Conservation (phyloP, 2,888 invertebrate genomes). For the Ptilodon capucinus region DNA sequence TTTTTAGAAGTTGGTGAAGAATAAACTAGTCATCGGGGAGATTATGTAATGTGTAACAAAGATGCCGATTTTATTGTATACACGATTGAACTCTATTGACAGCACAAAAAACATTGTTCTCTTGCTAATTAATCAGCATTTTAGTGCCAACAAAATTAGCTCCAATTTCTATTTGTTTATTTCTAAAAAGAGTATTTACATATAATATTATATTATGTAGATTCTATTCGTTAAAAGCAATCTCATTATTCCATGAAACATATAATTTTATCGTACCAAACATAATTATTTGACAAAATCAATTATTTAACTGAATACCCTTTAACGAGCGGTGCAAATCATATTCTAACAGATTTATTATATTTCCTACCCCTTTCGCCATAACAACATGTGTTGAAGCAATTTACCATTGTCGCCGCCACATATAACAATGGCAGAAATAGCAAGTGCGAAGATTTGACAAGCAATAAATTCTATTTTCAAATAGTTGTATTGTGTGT, state of each 20-base stretch:
- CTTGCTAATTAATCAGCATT: too few species aligned
- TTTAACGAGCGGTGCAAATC: constrained; percentile 43
- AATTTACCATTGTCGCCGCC: constrained; percentile 63
- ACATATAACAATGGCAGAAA: constrained; percentile 53
- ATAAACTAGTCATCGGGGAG: too few species aligned
- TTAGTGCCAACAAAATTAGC: too few species aligned
- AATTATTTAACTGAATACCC: constrained; percentile 41
- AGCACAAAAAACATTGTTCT: too few species aligned
- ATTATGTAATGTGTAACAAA: too few species aligned
- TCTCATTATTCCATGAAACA: too few species aligned
- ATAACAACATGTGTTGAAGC: constrained; percentile 70
- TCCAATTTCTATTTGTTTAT: too few species aligned
- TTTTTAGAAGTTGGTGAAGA: neutral
- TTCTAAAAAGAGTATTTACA: too few species aligned
- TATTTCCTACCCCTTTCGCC: constrained; percentile 61
- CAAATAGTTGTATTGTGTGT: constrained; percentile 56
- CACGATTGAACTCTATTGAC: too few species aligned
- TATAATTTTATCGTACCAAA: neutral
- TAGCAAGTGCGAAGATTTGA: constrained; percentile 74
- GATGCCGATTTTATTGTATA: too few species aligned
- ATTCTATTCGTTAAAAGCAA: too few species aligned
- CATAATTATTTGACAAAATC: constrained; percentile 4
- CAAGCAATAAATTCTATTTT: constrained; percentile 77
- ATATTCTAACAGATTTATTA: constrained; percentile 49
- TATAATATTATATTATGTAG: too few species aligned